Percentiles rank a stretch among this genome's conserved stretches.
These are phyloP conservation scores for Phylloscopus trochiloides DNA, from an alignment of 2,113 vertebrate species.

Conservation along the genomic window DNA sequence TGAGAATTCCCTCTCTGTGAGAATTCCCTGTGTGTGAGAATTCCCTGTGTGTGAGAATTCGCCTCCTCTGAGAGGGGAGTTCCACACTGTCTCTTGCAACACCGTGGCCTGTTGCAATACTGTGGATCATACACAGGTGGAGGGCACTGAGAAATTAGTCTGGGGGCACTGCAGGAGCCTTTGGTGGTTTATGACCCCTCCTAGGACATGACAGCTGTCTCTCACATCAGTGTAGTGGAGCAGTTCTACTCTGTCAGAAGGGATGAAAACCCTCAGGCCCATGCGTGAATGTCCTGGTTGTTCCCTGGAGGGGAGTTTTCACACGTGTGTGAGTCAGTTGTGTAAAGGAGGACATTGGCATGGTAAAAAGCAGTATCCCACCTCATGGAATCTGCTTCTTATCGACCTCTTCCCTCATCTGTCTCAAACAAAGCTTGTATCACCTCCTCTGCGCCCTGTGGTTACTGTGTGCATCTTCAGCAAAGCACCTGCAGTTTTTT, in stretches of 20 bases:
- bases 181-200: neutral
- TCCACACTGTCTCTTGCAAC: neutral
- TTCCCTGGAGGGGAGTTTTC: neutral
- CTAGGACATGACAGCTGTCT: neutral
- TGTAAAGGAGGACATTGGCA: neutral
- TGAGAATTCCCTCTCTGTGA: neutral
- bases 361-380: neutral
- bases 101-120: neutral
- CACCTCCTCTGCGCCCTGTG: neutral
- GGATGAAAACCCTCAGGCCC: neutral
- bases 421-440: neutral
- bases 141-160: neutral
- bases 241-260: neutral
- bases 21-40: too few species aligned
- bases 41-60: too few species aligned
- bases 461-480: neutral
- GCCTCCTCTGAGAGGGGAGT: neutral
- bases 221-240: neutral
- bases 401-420: neutral
- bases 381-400: neutral
- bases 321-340: neutral
- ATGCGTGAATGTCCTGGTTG: neutral
- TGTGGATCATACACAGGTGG: neutral
- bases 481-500: neutral
- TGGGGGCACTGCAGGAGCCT: too few species aligned